Evolutionary conservation across 2,113 vertebrate genomes (phyloP).

Genomic region (Ictalurus furcatus): DNA sequence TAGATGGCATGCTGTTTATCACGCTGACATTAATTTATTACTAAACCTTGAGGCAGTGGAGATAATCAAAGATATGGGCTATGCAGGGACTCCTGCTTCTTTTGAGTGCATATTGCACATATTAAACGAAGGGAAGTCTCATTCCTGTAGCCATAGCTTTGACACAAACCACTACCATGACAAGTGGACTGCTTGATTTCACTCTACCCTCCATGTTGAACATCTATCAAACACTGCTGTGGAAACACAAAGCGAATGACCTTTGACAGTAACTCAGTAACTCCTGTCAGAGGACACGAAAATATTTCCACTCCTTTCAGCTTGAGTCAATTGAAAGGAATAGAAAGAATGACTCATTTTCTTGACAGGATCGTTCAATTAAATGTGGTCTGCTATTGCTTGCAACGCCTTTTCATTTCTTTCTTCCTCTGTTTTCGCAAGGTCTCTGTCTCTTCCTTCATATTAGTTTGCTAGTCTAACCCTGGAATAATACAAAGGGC

Average conservation of each 20-base stretch:
- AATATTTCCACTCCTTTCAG: constrained; percentile 25
- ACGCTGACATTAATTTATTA: constrained; percentile 63
- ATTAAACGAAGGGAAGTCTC: constrained; percentile 50
- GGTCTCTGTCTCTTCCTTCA: constrained; percentile 29
- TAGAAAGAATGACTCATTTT: constrained; percentile 57
- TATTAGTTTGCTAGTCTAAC: constrained; percentile 18
- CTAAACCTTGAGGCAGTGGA: constrained; percentile 60
- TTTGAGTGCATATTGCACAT: constrained; percentile 48
- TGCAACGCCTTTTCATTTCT: constrained; percentile 34
- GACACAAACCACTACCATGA: constrained; percentile 31
- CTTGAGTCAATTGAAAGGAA: constrained; percentile 34
- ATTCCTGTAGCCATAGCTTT: constrained; percentile 36
- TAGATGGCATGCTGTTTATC: constrained; percentile 61
- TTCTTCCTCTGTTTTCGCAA: constrained; percentile 2
- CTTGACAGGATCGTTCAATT: constrained; percentile 62
- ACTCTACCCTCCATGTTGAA: constrained; percentile 31
- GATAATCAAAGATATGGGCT: constrained; percentile 65
- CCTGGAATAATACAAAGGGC: neutral
- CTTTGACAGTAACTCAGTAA: constrained; percentile 24
- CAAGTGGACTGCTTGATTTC: constrained; percentile 39
- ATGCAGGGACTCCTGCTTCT: constrained; percentile 53
- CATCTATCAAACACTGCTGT: constrained; percentile 12
- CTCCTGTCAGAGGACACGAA: constrained; percentile 29
- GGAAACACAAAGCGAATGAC: constrained; percentile 24
- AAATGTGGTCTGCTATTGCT: constrained; percentile 59